These are phyloP conservation scores for Nomia melanderi DNA, from an alignment of 1,140 invertebrate genomes.

Conservation along the genomic window DNA sequence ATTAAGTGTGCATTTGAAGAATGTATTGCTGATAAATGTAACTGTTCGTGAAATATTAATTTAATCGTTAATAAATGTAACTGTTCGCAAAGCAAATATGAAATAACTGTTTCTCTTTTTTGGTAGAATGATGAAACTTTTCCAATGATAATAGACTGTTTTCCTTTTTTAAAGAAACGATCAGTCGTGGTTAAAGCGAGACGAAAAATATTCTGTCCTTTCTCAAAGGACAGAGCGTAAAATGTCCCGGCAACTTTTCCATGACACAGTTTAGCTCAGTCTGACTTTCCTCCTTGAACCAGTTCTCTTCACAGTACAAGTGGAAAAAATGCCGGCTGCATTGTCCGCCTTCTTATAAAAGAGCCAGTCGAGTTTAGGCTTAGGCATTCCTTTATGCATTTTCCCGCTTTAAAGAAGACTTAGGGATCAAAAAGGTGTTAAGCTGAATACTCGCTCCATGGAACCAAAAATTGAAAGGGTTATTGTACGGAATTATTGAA, in stretches of 20 bases:
- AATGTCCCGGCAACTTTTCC: not conserved
- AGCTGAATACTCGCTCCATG: not conserved
- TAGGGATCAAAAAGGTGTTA: slow-evolving; percentile 1
- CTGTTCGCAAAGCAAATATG: too few relatives aligned
- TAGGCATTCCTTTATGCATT: slow-evolving; percentile 7
- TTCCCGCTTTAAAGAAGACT: not conserved
- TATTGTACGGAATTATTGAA: not conserved
- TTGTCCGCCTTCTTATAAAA: slow-evolving; percentile 13
- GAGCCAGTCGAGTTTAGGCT: slow-evolving; percentile 18
- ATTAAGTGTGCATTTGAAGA: too few relatives aligned
- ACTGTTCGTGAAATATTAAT: too few relatives aligned
- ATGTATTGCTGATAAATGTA: too few relatives aligned
- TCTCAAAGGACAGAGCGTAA: not conserved
- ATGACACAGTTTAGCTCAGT: not conserved
- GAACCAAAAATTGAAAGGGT: not conserved
- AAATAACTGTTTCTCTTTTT: too few relatives aligned
- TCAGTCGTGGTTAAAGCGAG: too few relatives aligned
- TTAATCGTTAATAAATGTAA: too few relatives aligned
- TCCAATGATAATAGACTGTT: too few relatives aligned
- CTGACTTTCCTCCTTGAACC: slow-evolving; percentile 11
- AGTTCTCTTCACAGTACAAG: slow-evolving; percentile 5
- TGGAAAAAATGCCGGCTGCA: slow-evolving; percentile 21
- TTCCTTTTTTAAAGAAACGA: too few relatives aligned
- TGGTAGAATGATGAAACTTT: too few relatives aligned
- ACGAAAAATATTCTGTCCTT: not conserved